phyloP scores from a whole-genome alignment of 2,888 invertebrate genomes.

The Melolontha melolontha region DNA sequence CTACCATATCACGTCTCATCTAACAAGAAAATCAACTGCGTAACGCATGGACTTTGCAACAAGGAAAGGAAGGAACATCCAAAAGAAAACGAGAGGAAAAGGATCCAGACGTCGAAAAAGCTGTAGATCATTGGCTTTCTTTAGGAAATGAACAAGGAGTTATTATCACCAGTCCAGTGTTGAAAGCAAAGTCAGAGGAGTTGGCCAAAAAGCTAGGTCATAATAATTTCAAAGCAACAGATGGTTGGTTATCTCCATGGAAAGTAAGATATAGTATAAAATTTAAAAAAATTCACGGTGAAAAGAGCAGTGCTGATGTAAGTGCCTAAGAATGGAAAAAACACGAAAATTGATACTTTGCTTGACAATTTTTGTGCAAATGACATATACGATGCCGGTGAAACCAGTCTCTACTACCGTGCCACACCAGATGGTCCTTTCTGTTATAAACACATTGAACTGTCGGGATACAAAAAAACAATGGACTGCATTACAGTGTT shows the following conservation, averaged over 20 bases:
- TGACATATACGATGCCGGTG: constrained; percentile 48
- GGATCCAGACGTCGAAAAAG: constrained; percentile 52
- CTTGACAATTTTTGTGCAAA: constrained; percentile 45
- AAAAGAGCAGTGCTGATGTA: constrained; percentile 43
- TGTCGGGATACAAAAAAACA: no score
- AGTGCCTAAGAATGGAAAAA: constrained; percentile 42
- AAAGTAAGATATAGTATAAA: no score
- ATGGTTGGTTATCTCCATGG: no score
- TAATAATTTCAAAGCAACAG: no score
- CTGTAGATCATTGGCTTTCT: constrained; percentile 38
- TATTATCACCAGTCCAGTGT: constrained; percentile 46
- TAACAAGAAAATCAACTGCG: no score
- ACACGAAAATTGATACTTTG: constrained; percentile 43
- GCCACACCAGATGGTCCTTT: constrained; percentile 50
- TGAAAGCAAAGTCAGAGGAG: no score
- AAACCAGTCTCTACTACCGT: constrained; percentile 48
- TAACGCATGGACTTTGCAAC: constrained; percentile 43
- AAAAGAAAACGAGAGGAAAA: constrained; percentile 51
- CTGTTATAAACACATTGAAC: no score
- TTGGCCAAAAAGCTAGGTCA: no score
- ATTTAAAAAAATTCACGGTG: no score
- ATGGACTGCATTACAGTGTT: constrained; percentile 48
- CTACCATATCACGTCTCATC: no score
- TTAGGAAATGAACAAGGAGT: constrained; percentile 45
- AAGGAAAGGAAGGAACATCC: constrained; percentile 46